Conservation (phyloP, 2,797 vertebrate genomes). For the Taenioides sp. region DNA sequence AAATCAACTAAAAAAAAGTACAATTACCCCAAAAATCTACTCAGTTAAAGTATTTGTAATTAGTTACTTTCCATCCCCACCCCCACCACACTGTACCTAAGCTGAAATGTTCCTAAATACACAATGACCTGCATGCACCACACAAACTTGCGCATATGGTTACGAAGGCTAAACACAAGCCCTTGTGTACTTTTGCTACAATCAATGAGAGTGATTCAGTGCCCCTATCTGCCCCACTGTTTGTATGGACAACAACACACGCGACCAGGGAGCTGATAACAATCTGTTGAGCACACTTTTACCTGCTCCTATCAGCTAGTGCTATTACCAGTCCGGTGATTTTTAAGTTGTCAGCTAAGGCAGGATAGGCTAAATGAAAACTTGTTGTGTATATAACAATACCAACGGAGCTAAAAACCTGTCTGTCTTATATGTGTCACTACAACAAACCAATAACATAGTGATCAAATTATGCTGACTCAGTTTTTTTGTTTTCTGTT, state of each 20-base stretch:
- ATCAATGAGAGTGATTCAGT: slow-evolving; percentile 35
- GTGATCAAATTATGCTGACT: slow-evolving; percentile 8
- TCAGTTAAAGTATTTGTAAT: no score
- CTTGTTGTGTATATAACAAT: slow-evolving; percentile 38
- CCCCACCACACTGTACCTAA: no score
- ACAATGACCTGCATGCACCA: slow-evolving; percentile 42
- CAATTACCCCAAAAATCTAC: no score
- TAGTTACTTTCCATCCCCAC: no score
- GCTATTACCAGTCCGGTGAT: slow-evolving; percentile 21
- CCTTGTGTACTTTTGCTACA: slow-evolving; percentile 29
- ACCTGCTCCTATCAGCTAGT: slow-evolving; percentile 28
- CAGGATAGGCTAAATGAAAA: slow-evolving; percentile 20
- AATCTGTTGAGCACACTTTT: slow-evolving; percentile 51
- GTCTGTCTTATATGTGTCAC: slow-evolving; percentile 24
- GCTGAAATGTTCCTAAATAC: slow-evolving; percentile 10
- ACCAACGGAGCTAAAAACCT: slow-evolving; percentile 25
- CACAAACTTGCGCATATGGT: slow-evolving; percentile 56
- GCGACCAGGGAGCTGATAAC: slow-evolving; percentile 52
- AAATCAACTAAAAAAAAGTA: no score
- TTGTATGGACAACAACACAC: slow-evolving; percentile 64
- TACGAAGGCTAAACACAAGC: slow-evolving; percentile 41
- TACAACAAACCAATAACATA: neutral
- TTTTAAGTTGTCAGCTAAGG: slow-evolving; percentile 22
- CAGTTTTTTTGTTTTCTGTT: neutral
- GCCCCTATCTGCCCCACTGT: slow-evolving; percentile 43